These are phyloP conservation scores for Cartodere bifasciata DNA, from an alignment of 2,888 invertebrate species.

Conservation along the genomic window DNA sequence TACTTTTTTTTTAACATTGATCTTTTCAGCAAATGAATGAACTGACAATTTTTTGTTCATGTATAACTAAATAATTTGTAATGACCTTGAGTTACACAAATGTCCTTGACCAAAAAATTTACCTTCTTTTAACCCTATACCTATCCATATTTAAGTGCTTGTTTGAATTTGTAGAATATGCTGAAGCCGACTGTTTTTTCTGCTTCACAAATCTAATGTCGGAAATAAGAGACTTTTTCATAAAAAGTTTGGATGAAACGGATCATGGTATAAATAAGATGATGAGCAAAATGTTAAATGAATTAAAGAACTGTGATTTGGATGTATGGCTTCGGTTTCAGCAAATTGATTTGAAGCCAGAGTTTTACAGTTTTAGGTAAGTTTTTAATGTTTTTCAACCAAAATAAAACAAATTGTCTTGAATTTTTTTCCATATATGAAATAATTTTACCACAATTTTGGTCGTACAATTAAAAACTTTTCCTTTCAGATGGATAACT, in stretches of 20 bases:
- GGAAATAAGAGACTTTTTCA: conserved; percentile 95
- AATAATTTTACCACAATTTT: background rate
- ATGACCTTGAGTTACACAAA: too few species aligned
- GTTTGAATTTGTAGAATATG: conserved; percentile 56
- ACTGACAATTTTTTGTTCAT: too few species aligned
- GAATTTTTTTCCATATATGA: background rate
- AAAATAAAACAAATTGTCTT: background rate
- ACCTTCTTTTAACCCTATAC: too few species aligned
- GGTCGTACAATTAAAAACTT: background rate
- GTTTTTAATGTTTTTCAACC: conserved; percentile 6
- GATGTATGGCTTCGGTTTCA: conserved; percentile 65
- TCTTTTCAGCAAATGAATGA: too few species aligned
- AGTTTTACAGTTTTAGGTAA: conserved; percentile 90
- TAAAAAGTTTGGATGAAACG: conserved; percentile 87
- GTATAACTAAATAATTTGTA: too few species aligned
- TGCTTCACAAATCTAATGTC: conserved; percentile 98
- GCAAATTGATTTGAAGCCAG: conserved; percentile 79
- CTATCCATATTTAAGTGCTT: too few species aligned
- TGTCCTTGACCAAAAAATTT: too few species aligned
- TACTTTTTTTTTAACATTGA: too few species aligned
- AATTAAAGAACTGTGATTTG: conserved; percentile 65
- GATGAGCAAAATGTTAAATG: conserved; percentile 71
- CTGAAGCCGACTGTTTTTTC: conserved; percentile 96
- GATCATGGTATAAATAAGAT: conserved; percentile 82
- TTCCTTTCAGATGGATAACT: conserved; percentile 76